These are phyloP conservation scores for Monochamus alternatus DNA, from an alignment of 2,888 invertebrate species.

Conservation along the genomic window DNA sequence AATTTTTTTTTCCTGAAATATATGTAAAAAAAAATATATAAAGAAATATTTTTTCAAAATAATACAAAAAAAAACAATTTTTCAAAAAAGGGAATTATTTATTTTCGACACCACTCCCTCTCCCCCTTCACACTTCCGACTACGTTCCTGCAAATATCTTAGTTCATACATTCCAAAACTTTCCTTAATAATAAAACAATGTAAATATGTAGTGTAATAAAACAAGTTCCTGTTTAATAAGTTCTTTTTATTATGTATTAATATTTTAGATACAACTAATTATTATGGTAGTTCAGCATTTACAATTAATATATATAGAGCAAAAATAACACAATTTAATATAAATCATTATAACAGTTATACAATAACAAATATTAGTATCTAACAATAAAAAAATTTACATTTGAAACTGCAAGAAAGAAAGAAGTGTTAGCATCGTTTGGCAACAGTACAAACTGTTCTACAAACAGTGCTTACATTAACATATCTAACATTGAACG, in stretches of 20 bases:
- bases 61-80: too few species aligned
- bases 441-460: too few species aligned
- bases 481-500: constrained; percentile 3
- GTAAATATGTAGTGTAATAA: neutral
- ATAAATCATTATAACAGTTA: constrained; percentile 57
- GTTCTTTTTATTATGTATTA: constrained; percentile 26
- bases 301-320: constrained; percentile 20
- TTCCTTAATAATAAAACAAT: too few species aligned
- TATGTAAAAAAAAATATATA: too few species aligned
- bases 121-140: too few species aligned
- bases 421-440: too few species aligned
- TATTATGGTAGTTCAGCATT: constrained; percentile 40
- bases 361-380: constrained; percentile 53
- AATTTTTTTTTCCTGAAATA: too few species aligned
- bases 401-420: neutral
- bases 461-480: neutral
- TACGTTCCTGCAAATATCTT: too few species aligned
- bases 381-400: constrained; percentile 23
- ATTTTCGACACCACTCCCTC: too few species aligned
- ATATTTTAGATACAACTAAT: constrained; percentile 25
- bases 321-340: constrained; percentile 52
- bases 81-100: too few species aligned
- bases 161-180: too few species aligned
- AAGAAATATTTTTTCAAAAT: too few species aligned
- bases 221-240: constrained; percentile 7